Percentiles rank a stretch among this genome's conserved stretches.
phyloP scores from a whole-genome alignment of 92 coral and sea anemone species.

The Muricea muricata region DNA sequence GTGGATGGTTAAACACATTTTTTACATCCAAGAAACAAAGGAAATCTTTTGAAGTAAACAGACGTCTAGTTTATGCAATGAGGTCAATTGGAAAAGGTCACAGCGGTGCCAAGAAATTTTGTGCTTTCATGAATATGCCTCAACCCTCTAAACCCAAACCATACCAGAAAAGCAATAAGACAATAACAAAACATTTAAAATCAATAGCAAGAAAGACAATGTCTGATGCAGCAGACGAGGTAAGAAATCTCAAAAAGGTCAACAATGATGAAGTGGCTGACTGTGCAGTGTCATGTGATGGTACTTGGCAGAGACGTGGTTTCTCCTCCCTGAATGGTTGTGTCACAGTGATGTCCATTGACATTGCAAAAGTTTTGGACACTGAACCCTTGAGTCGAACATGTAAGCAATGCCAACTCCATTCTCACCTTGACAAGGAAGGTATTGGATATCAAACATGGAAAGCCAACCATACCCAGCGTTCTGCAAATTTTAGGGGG shows the following conservation, averaged over 20 bases:
- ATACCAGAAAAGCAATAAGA: not conserved
- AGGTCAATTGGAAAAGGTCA: too few species aligned
- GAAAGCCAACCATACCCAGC: too few species aligned
- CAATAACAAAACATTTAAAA: not conserved
- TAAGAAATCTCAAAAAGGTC: not conserved
- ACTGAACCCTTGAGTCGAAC: not conserved
- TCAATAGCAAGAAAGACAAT: not conserved
- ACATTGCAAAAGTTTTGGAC: slow-evolving; percentile 5
- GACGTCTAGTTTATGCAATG: too few species aligned
- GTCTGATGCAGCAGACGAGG: not conserved
- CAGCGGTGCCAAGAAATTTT: too few species aligned
- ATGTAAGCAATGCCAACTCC: slow-evolving; percentile 10
- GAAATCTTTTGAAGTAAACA: too few species aligned
- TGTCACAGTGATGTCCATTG: too few species aligned
- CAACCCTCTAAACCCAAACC: not conserved
- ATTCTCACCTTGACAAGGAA: slow-evolving; percentile 3
- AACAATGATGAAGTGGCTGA: not conserved
- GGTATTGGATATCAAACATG: not conserved
- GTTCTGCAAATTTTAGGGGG: too few species aligned
- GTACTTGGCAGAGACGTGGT: too few species aligned
- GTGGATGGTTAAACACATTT: not conserved
- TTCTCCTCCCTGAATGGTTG: too few species aligned
- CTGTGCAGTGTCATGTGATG: slow-evolving; percentile 1
- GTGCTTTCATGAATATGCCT: too few species aligned
- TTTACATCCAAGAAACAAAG: too few species aligned